A percentile compares a stretch with the other conserved stretches of the same genome.
Evolutionary conservation across 2,113 vertebrate species (phyloP).

Genomic region (Benitochromis conjunctus): DNA sequence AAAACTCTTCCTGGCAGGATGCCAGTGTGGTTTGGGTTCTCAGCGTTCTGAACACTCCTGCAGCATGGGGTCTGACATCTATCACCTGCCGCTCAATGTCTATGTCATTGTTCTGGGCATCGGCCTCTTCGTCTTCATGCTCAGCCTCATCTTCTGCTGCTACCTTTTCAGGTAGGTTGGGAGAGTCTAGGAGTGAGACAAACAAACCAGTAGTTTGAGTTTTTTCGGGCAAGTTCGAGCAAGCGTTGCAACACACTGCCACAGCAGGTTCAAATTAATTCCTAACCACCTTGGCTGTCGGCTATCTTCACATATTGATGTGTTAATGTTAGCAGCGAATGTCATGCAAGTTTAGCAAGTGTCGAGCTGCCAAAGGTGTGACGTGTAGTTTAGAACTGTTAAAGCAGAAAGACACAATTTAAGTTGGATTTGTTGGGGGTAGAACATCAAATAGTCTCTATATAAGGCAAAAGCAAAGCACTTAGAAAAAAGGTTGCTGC

Average conservation of each 20-base stretch:
- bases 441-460: background rate
- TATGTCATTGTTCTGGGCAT: constrained; percentile 80
- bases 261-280: background rate
- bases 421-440: background rate
- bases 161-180: constrained; percentile 77
- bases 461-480: background rate
- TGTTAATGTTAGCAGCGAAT: background rate
- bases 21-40: constrained; percentile 74
- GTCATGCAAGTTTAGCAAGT: background rate
- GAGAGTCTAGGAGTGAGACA: background rate
- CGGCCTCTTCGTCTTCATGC: constrained; percentile 80
- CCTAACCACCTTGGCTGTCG: background rate
- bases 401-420: background rate
- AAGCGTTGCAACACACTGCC: background rate
- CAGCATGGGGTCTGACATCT: constrained; percentile 78
- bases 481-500: background rate
- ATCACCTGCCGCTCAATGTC: constrained; percentile 79
- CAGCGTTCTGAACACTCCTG: constrained; percentile 70
- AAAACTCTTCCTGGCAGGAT: constrained; percentile 56
- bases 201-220: background rate
- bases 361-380: background rate
- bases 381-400: background rate
- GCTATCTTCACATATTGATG: background rate
- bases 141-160: constrained; percentile 83
- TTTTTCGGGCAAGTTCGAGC: background rate